phyloP scores from a whole-genome alignment of 2,888 invertebrate genomes.

The Ceramica pisi region DNA sequence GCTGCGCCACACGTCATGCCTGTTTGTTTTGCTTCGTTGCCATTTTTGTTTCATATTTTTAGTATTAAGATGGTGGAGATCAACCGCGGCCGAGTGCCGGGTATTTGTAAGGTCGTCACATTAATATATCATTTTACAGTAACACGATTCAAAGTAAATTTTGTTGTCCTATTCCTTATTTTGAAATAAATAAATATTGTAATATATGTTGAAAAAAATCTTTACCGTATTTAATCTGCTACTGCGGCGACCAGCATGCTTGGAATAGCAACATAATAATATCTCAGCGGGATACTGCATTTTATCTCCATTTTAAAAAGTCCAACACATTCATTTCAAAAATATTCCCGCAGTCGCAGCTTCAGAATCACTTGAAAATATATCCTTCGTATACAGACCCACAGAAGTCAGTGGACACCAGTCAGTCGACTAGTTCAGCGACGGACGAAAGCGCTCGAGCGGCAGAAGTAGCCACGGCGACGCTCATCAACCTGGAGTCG shows the following conservation, averaged over 20 bases:
- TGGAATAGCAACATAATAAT: not conserved
- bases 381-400: slow-evolving; percentile 72
- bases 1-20: slow-evolving; percentile 34
- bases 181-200: no score
- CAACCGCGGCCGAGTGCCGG: slow-evolving; percentile 1
- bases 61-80: slow-evolving; percentile 1
- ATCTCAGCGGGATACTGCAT: not conserved
- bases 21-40: slow-evolving; percentile 41
- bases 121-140: not conserved
- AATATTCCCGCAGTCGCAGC: not conserved
- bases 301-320: not conserved
- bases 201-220: no score
- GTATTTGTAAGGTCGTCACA: not conserved
- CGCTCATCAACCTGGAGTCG: slow-evolving; percentile 86
- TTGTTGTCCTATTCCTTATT: not conserved
- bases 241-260: not conserved
- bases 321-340: not conserved
- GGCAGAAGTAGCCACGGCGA: slow-evolving; percentile 84
- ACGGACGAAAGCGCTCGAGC: slow-evolving; percentile 81
- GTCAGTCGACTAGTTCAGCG: slow-evolving; percentile 84
- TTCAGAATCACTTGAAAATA: not conserved
- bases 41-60: slow-evolving; percentile 32
- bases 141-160: not conserved
- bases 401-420: slow-evolving; percentile 84
- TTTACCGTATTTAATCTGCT: not conserved